These are phyloP conservation scores for Trichonephila clavata DNA, from an alignment of 1,140 invertebrate genomes.

Conservation along the genomic window DNA sequence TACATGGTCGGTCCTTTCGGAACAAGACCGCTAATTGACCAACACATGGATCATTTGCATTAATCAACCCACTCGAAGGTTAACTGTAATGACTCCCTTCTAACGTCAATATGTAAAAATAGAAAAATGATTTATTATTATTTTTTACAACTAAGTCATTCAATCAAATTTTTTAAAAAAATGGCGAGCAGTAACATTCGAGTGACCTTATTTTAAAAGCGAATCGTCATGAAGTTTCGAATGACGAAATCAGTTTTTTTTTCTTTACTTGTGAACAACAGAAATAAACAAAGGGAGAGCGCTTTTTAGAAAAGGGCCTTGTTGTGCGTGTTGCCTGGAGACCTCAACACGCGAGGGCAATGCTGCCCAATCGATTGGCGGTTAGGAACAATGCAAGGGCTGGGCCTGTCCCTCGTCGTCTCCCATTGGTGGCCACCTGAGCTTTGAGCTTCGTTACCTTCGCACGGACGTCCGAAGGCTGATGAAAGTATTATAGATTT, in stretches of 20 bases:
- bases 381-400: background rate
- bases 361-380: no score
- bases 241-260: background rate
- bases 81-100: background rate
- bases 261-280: background rate
- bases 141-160: background rate
- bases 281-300: background rate
- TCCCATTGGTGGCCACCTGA: background rate
- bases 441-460: background rate
- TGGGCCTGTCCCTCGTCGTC: background rate
- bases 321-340: slow-evolving; percentile 30
- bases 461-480: background rate
- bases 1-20: background rate
- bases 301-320: background rate
- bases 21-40: background rate
- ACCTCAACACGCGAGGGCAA: background rate
- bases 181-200: background rate
- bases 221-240: background rate
- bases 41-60: background rate
- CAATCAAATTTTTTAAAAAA: background rate
- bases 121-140: background rate
- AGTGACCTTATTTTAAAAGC: background rate
- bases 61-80: background rate
- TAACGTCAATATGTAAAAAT: background rate
- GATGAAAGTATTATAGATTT: no score